Percentiles rank a stretch among this genome's conserved stretches.
These are phyloP conservation scores for Thalpophila matura DNA, from an alignment of 2,888 invertebrate genomes.

Conservation along the genomic window DNA sequence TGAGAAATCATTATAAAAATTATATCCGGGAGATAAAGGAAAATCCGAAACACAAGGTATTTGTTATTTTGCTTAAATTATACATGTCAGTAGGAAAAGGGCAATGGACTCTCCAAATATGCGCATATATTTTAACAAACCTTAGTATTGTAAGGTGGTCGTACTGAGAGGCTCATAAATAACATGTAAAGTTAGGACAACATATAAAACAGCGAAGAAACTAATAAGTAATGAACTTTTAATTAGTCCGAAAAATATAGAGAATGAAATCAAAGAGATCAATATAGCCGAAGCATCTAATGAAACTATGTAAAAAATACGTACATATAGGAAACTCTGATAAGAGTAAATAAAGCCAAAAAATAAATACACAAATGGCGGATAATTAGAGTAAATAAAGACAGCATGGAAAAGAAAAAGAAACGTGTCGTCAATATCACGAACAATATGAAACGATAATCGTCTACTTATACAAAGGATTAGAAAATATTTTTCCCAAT, in stretches of 20 bases:
- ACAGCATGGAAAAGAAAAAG: background rate
- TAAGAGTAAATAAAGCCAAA: too few species aligned
- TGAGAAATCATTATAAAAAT: background rate
- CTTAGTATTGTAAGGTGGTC: conserved; percentile 1
- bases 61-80: conserved; percentile 22
- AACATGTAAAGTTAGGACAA: background rate
- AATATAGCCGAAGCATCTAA: too few species aligned
- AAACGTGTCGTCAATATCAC: background rate
- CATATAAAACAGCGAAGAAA: background rate
- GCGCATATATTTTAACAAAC: conserved; percentile 45
- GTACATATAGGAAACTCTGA: too few species aligned
- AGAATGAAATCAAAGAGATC: too few species aligned
- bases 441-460: background rate
- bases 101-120: conserved; percentile 45
- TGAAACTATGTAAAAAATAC: too few species aligned
- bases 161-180: conserved; percentile 18
- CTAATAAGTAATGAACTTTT: background rate
- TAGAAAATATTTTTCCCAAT: conserved; percentile 19
- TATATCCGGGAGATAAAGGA: conserved; percentile 26
- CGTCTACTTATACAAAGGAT: background rate
- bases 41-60: conserved; percentile 15
- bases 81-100: conserved; percentile 26
- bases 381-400: background rate
- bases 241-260: too few species aligned
- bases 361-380: too few species aligned